phyloP scores from a whole-genome alignment of 2,113 vertebrate species.

The Ailurus styani region DNA sequence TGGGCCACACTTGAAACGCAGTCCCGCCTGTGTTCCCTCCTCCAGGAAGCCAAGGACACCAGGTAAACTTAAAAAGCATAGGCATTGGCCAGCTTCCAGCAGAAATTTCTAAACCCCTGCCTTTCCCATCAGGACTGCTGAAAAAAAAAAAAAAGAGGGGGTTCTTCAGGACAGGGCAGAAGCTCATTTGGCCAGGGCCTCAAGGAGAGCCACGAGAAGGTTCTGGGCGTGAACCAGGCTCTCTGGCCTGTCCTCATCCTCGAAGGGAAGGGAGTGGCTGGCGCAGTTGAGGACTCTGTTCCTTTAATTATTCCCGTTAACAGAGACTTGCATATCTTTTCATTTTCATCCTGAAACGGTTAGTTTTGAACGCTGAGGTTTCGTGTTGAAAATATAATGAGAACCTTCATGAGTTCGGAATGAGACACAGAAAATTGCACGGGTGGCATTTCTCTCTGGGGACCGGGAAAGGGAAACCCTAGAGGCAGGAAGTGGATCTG shows the following conservation, averaged over 20 bases:
- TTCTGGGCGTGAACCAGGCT: accelerated
- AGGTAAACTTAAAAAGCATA: not conserved
- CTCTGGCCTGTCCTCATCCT: accelerated
- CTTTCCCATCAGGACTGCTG: not conserved
- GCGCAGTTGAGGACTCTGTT: not conserved
- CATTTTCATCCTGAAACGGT: conserved; percentile 64
- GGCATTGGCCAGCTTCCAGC: not conserved
- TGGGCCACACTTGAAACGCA: not conserved
- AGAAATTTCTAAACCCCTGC: not conserved
- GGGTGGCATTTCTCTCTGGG: not conserved
- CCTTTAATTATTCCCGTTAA: conserved; percentile 34
- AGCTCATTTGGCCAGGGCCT: accelerated
- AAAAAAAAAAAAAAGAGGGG: not conserved
- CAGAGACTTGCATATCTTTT: not conserved
- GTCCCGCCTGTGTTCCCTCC: not conserved
- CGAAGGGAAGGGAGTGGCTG: accelerated
- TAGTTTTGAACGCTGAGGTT: conserved; percentile 59
- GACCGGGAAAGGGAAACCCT: not conserved
- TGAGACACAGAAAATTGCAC: conserved; percentile 24
- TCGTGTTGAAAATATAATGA: conserved; percentile 63
- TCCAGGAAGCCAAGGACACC: not conserved
- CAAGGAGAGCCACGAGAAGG: not conserved
- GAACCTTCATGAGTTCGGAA: conserved; percentile 52
- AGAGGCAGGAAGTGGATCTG: not conserved
- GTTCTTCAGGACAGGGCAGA: accelerated